Evolutionary conservation across 1,140 invertebrate genomes (phyloP), one percentile per base, ranked within the genome.

Genomic region (Drosophila setifemur): DNA sequence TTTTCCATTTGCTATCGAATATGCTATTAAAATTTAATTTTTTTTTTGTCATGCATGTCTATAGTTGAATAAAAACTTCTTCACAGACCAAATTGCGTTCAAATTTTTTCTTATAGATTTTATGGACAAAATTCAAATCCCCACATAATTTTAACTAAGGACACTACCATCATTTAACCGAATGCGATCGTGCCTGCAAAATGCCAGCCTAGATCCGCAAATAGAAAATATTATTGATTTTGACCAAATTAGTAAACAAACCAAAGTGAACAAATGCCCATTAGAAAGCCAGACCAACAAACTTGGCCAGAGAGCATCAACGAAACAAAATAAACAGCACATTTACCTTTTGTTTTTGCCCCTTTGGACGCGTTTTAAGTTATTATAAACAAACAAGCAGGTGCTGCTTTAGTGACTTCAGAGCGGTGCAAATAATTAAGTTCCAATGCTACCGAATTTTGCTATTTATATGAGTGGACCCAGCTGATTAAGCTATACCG

Each of bases 351-450:
- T 33, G 28, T 50, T 45, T 70, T 60, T 25, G 67, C 5, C 43
- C 43, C 45, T 50, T 67, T 67, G 47, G 44, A 60, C 44, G 67
- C 43, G 31, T 48, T 71, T 70, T 71, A 71, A 71, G 50, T 70
- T 71, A 71, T 71, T 71, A 71, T 71, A 71, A 71, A 71, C 67
- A 71, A 71, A 71, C 67, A 71, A n/a, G 53, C 44, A 29, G 21
- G 43, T 4, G 42, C 67, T 71, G 67, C 60, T 71, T 71, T 71
- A 71, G 53, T 71, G 67, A 71, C 66, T 71, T 60, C 66, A 70
- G 42, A 29, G 31, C 26, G 37, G 44, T 71, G 67, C 67, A 70
- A 71, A 71, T 71, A 71, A 71, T 71, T 44, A 60, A 71, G 66
- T 71, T 25, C 29, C 44, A 47, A 43, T 42, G 29, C 43, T 48